A percentile compares a stretch with the other conserved stretches of the same genome.
These are phyloP conservation scores for Ochotona curzoniae DNA, from an alignment of 2,113 vertebrate genomes.

Conservation along the genomic window DNA sequence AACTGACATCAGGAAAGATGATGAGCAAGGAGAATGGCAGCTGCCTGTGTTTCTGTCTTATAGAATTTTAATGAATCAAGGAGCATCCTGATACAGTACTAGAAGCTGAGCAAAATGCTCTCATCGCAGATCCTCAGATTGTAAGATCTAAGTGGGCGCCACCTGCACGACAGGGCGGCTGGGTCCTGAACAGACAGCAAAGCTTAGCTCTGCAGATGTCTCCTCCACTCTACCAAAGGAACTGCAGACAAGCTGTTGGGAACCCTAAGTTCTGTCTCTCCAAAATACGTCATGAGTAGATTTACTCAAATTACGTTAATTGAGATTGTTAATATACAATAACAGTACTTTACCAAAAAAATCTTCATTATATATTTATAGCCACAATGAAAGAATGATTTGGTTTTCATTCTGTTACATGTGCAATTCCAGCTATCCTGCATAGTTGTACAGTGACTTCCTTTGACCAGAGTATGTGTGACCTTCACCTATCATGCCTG, in stretches of 20 bases:
- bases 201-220: neutral
- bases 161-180: neutral
- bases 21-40: constrained; percentile 65
- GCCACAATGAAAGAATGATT: neutral
- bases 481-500: neutral
- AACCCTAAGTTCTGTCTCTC: neutral
- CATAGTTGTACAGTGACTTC: neutral
- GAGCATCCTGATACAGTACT: constrained; percentile 54
- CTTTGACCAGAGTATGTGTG: too few relatives aligned
- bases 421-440: neutral
- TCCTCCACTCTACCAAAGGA: neutral
- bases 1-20: constrained; percentile 62
- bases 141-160: neutral
- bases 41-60: constrained; percentile 48
- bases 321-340: neutral
- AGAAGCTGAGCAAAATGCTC: constrained; percentile 49
- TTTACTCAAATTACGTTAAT: neutral
- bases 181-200: neutral
- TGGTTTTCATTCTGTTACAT: neutral
- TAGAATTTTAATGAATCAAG: constrained; percentile 76
- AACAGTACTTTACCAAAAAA: too few relatives aligned
- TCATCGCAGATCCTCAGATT: neutral
- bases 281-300: too few relatives aligned
- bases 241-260: too few relatives aligned
- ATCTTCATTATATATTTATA: too few relatives aligned